Conservation (phyloP, 64 coral and sea anemone species). For the Montipora capricornis region DNA sequence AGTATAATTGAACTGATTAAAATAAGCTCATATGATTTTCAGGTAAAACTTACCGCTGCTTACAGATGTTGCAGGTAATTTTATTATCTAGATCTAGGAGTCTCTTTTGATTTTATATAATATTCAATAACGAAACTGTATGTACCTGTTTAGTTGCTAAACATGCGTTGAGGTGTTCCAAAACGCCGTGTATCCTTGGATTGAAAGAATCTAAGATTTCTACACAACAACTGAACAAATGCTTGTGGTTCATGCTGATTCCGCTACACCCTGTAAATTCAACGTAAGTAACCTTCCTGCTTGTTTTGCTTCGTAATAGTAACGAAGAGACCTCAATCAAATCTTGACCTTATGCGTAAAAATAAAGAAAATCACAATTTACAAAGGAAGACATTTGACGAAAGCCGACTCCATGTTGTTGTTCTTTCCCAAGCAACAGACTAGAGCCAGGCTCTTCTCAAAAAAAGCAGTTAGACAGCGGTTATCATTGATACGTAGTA, state of each 20-base stretch:
- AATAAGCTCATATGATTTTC: too few species aligned
- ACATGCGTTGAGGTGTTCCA: not conserved
- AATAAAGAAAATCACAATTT: not conserved
- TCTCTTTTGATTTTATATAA: not conserved
- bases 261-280: constrained; percentile 34
- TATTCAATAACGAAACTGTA: not conserved
- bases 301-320: not conserved
- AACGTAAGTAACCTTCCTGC: not conserved
- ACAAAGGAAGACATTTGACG: not conserved
- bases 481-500: too few species aligned
- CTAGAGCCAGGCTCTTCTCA: constrained; percentile 8
- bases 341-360: too few species aligned
- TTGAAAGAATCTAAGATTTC: constrained; percentile 54
- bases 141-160: constrained; percentile 47
- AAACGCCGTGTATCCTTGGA: constrained; percentile 20
- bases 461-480: not conserved
- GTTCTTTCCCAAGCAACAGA: constrained; percentile 28
- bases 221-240: not conserved
- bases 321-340: not conserved
- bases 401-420: constrained; percentile 26
- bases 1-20: not conserved
- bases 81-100: too few species aligned
- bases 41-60: too few species aligned
- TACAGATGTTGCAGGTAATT: too few species aligned
- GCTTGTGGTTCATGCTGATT: not conserved